These are phyloP conservation scores for Meandrina meandrites DNA, from an alignment of 92 coral and sea anemone species.

Conservation along the genomic window DNA sequence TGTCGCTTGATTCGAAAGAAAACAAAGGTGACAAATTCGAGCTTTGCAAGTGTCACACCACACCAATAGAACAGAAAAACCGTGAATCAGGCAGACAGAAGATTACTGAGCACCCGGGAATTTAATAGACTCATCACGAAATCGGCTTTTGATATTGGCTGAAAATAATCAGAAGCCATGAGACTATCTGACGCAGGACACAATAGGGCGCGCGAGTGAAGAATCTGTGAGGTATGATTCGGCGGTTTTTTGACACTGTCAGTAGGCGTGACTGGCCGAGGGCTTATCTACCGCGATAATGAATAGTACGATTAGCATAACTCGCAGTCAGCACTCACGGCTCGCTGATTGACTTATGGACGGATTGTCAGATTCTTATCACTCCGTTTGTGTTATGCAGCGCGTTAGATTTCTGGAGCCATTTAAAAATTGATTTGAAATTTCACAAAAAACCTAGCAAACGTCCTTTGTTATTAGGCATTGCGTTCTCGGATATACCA, in stretches of 20 bases:
- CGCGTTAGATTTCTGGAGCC: slow-evolving; percentile 27
- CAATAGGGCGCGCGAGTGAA: slow-evolving; percentile 35
- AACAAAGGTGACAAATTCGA: slow-evolving; percentile 41
- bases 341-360: slow-evolving; percentile 75
- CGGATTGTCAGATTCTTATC: slow-evolving; percentile 59
- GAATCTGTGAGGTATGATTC: slow-evolving; percentile 43
- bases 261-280: slow-evolving; percentile 77
- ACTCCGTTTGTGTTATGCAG: slow-evolving; percentile 33
- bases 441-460: not conserved
- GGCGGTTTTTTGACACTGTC: slow-evolving; percentile 68
- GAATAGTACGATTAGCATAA: slow-evolving; percentile 83
- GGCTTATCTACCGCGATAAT: slow-evolving; percentile 82
- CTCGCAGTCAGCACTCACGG: slow-evolving; percentile 81
- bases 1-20: slow-evolving; percentile 41
- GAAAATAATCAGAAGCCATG: slow-evolving; percentile 45
- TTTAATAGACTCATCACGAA: slow-evolving; percentile 44
- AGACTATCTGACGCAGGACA: slow-evolving; percentile 53
- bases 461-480: not conserved
- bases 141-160: slow-evolving; percentile 46
- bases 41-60: slow-evolving; percentile 49
- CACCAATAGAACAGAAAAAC: slow-evolving; percentile 3
- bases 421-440: slow-evolving; percentile 5
- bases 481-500: not conserved
- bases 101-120: slow-evolving; percentile 42
- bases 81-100: slow-evolving; percentile 50